Percentiles rank a stretch among this genome's conserved stretches.
These are phyloP conservation scores for Turritopsis dohrnii DNA, from an alignment of 30 jellyfish, hydroid and myxozoan genomes.

Conservation along the genomic window DNA sequence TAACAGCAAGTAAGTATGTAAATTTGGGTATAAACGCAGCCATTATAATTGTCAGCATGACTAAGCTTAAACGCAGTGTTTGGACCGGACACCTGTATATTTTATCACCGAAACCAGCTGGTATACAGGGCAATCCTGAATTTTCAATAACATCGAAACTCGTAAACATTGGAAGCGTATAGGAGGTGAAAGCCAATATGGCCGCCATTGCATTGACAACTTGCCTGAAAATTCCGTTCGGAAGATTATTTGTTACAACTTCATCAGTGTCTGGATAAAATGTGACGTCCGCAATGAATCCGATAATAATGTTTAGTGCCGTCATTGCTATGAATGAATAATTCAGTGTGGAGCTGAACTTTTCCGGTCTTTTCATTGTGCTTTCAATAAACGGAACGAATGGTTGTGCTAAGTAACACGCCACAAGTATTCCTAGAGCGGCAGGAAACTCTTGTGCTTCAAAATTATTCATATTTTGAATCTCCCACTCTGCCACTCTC, in stretches of 20 bases:
- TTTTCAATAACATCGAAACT: constrained; percentile 85
- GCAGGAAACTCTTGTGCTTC: constrained; percentile 82
- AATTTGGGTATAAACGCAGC: constrained; percentile 86
- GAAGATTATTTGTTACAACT: constrained; percentile 85
- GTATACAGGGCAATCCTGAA: constrained; percentile 54
- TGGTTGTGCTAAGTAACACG: constrained; percentile 91
- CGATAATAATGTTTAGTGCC: constrained; percentile 50
- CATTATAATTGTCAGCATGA: constrained; percentile 60
- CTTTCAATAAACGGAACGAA: constrained; percentile 84
- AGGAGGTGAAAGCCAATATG: constrained; percentile 80
- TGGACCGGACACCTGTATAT: constrained; percentile 70
- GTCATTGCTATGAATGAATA: constrained; percentile 84
- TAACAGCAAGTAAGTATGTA: constrained; percentile 71
- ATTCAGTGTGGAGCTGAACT: constrained; percentile 64
- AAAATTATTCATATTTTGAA: constrained; percentile 49
- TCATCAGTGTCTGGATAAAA: constrained; percentile 87
- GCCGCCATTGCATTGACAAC: constrained; percentile 92
- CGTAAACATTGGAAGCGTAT: constrained; percentile 87
- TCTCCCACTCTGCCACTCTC: constrained; percentile 61
- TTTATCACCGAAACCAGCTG: constrained; percentile 56
- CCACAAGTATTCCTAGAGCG: constrained; percentile 71
- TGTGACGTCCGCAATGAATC: constrained; percentile 77
- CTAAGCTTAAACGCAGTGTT: constrained; percentile 53
- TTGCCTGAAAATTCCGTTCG: constrained; percentile 73
- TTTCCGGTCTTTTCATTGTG: constrained; percentile 87